Percentiles rank a stretch among this genome's conserved stretches.
phyloP scores from a whole-genome alignment of 2,888 invertebrate species.

The Salpingus planirostris region DNA sequence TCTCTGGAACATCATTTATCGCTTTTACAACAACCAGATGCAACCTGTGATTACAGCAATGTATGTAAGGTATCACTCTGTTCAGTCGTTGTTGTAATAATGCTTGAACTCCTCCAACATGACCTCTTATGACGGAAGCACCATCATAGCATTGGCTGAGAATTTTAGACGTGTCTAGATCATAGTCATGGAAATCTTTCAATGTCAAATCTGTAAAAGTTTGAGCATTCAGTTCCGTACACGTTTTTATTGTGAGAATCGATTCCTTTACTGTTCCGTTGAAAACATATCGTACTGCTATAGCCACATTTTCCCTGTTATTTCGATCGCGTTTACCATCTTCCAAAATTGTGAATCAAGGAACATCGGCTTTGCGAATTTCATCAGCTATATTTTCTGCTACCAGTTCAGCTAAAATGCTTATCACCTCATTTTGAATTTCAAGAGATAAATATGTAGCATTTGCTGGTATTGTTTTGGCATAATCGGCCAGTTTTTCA shows the following conservation, averaged over 20 bases:
- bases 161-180: slow-evolving; percentile 2
- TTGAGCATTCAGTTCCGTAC: background rate
- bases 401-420: background rate
- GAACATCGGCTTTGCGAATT: slow-evolving; percentile 1
- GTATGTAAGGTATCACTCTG: background rate
- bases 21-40: background rate
- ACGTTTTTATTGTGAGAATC: background rate
- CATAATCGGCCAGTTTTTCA: background rate
- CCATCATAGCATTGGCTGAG: slow-evolving; percentile 2
- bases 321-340: slow-evolving; percentile 3
- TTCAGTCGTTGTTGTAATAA: background rate
- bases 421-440: slow-evolving; percentile 1
- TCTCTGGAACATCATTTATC: background rate
- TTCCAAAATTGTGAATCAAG: background rate
- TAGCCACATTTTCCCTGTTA: background rate
- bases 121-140: background rate
- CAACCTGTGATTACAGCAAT: background rate
- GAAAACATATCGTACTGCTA: slow-evolving; percentile 1
- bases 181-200: background rate
- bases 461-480: background rate
- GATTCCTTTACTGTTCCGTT: slow-evolving; percentile 1
- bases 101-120: background rate
- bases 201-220: background rate
- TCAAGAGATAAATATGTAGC: background rate
- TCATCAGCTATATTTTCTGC: background rate